Evolutionary conservation across 2,888 invertebrate genomes (phyloP), one percentile per base, ranked within the genome.

Genomic region (Germaria angustata): DNA sequence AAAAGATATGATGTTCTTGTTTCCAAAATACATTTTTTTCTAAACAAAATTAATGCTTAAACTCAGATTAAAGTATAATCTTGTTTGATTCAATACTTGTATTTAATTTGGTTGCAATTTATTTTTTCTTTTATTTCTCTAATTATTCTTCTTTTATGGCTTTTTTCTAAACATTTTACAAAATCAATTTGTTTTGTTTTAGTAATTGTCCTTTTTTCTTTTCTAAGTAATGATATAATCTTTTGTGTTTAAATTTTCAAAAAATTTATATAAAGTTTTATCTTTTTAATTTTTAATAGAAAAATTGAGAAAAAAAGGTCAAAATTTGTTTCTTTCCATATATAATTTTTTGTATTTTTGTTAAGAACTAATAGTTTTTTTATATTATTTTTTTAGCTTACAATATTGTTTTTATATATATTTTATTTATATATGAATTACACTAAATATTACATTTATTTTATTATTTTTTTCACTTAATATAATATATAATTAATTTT

Each of bases 391-490:
- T 63, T 24, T 63, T 75, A 24, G 76, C 82, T 82, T 82, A 82
- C 79, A 82, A 61, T 82, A 82, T 36, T 68, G 49, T 78, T 69
- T 72, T 55, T 72, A n/a, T 53, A 41, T 46, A 39, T 71, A 46
- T 57, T 66, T 66, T 72, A 77, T 78, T 75, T 84, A 83, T 49
- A 88, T 88, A 88, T 86, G 87, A 88, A 88, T 88, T 88, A 88
- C 88, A 86, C 88, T 88, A 89, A 88, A 88, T 89, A 89, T 89
- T 88, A 89, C 88, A 88, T 88, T 88, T 87, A 88, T 87, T 87
- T 51, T 80, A 44, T 75, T 78, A 22, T 59, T 41, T n/a, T 57
- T 86, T 81, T 49, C 73, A 78, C 81, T 81, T 88, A 53, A 81
- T 85, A 84, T 88, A 85, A 84, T 86, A 85, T 87, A 85, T 88